Conservation (phyloP, 35 echinoderm and acorn worm genomes). For the Stichopus chloronotus region DNA sequence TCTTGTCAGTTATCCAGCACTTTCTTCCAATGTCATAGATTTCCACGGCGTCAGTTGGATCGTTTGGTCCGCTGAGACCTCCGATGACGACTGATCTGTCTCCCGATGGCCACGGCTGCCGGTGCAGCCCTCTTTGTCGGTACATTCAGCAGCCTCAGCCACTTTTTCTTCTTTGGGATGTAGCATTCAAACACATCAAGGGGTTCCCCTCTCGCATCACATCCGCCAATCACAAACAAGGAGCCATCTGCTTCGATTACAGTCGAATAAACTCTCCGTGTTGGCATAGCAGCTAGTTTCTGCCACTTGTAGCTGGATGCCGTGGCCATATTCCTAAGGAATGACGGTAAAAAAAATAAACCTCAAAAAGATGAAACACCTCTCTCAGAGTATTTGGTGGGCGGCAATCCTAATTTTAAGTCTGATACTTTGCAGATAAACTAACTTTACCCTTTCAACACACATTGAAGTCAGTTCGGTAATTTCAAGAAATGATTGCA, state of each 20-base stretch:
- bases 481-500: too few species aligned
- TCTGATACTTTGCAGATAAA: too few species aligned
- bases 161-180: conserved; percentile 86
- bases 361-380: neutral
- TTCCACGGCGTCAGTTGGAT: conserved; percentile 71
- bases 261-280: conserved; percentile 66
- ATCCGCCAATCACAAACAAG: conserved; percentile 83
- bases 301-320: conserved; percentile 73
- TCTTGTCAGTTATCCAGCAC: conserved; percentile 66
- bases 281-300: conserved; percentile 63
- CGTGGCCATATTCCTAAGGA: conserved; percentile 45
- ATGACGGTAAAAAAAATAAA: neutral
- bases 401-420: too few species aligned
- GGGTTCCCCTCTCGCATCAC: conserved; percentile 64
- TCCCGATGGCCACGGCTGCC: conserved; percentile 59
- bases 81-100: conserved; percentile 72
- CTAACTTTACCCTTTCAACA: too few species aligned
- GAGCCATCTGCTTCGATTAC: conserved; percentile 59
- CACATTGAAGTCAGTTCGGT: too few species aligned
- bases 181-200: conserved; percentile 82
- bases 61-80: conserved; percentile 60
- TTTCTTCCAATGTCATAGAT: conserved; percentile 75
- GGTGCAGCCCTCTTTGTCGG: conserved; percentile 69
- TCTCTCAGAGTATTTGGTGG: too few species aligned
- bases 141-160: conserved; percentile 76